Evolutionary conservation across 2,888 invertebrate species (phyloP).

Genomic region (Crocallis elinguaria): DNA sequence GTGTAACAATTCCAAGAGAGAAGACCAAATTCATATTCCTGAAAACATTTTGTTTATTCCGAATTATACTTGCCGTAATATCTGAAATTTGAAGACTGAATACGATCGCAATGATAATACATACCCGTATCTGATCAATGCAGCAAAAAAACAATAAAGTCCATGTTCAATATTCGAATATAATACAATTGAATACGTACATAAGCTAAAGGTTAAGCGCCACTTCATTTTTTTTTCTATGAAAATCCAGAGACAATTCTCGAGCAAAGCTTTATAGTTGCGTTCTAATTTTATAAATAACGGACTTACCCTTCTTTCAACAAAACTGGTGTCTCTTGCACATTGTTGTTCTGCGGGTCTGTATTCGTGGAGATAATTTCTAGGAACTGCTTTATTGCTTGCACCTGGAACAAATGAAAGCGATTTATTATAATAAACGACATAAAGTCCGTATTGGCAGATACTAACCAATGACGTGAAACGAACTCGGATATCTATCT

Average conservation of each 20-base stretch:
- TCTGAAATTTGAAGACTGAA: slow-evolving; percentile 33
- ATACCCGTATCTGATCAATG: slow-evolving; percentile 74
- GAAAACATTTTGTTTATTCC: neutral
- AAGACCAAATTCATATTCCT: neutral
- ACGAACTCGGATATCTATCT: too few species aligned
- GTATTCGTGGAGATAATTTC: slow-evolving; percentile 95
- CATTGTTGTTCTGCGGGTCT: slow-evolving; percentile 85
- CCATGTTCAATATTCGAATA: slow-evolving; percentile 5
- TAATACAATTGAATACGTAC: neutral
- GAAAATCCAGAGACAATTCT: too few species aligned
- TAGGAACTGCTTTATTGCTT: slow-evolving; percentile 92
- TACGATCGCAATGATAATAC: slow-evolving; percentile 44
- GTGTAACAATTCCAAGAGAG: neutral
- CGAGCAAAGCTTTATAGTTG: neutral
- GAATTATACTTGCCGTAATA: slow-evolving; percentile 33
- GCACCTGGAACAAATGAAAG: slow-evolving; percentile 69
- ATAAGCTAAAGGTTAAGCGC: too few species aligned
- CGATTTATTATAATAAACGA: too few species aligned
- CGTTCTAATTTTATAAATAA: neutral
- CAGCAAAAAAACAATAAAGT: slow-evolving; percentile 54
- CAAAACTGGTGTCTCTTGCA: slow-evolving; percentile 90
- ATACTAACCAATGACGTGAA: too few species aligned
- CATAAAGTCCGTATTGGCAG: too few species aligned
- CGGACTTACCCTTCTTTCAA: slow-evolving; percentile 95
- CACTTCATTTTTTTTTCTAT: too few species aligned